These are phyloP conservation scores for Eulemur mongoz DNA, from an alignment of 2,797 vertebrate genomes.

Conservation along the genomic window DNA sequence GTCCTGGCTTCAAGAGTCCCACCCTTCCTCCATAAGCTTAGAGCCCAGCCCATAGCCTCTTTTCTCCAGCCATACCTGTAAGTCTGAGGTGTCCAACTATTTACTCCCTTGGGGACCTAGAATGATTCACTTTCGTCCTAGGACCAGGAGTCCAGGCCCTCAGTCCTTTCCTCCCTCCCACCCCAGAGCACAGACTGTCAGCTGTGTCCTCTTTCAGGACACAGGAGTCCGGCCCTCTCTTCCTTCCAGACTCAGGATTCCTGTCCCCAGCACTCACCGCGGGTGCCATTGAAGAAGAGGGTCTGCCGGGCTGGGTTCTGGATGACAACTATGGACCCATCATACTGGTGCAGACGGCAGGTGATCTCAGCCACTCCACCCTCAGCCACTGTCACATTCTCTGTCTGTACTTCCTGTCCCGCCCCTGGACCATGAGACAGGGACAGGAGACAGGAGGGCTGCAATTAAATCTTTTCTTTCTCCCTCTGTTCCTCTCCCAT, in stretches of 20 bases:
- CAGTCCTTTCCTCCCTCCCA: background rate
- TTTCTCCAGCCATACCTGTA: background rate
- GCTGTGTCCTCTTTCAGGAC: background rate
- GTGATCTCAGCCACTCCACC: conserved; percentile 94
- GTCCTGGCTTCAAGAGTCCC: background rate
- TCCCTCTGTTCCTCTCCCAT: background rate
- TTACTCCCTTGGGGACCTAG: background rate
- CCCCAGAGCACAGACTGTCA: background rate
- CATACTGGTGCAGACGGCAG: conserved; percentile 94
- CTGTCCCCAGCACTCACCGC: conserved; percentile 85
- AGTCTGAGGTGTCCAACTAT: background rate
- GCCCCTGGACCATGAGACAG: conserved; percentile 61
- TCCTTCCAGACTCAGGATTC: background rate
- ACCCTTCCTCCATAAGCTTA: background rate
- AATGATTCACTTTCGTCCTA: background rate
- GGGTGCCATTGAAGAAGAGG: conserved; percentile 95
- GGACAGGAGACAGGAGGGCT: background rate
- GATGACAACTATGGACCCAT: conserved; percentile 96
- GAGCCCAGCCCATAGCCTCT: background rate
- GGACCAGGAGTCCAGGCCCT: background rate
- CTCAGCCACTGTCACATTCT: conserved; percentile 95
- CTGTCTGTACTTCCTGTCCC: conserved; percentile 94
- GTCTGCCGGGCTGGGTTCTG: conserved; percentile 96
- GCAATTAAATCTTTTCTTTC: background rate
- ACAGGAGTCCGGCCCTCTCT: background rate